Percentiles rank a stretch among this genome's conserved stretches.
These are phyloP conservation scores for Keiferia lycopersicella DNA, from an alignment of 2,888 invertebrate genomes.

Conservation along the genomic window DNA sequence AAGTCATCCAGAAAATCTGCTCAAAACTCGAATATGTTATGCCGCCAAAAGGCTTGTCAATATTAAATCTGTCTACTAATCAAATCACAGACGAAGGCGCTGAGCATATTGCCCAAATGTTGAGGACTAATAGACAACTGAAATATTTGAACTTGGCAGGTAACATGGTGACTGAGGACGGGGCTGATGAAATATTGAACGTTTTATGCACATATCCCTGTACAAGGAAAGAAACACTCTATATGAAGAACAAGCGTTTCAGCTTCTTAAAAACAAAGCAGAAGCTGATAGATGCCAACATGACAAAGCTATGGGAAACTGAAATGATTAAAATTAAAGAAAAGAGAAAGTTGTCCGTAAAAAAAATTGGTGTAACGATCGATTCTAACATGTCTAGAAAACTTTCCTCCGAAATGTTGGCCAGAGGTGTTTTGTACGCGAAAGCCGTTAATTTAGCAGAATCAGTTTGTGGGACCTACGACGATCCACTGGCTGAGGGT, in stretches of 20 bases:
- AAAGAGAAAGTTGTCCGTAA: not conserved
- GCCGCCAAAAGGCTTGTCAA: not conserved
- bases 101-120: not conserved
- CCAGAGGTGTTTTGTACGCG: not conserved
- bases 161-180: constrained; percentile 13
- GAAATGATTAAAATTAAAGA: not conserved
- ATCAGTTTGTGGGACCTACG: not conserved
- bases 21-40: constrained; percentile 34
- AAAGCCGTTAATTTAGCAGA: not conserved
- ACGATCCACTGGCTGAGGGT: not conserved
- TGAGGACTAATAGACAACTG: constrained; percentile 15
- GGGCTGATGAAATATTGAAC: constrained; percentile 9
- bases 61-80: constrained; percentile 15
- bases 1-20: not conserved
- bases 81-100: constrained; percentile 3
- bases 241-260: not conserved
- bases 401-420: not conserved
- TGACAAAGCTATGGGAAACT: not conserved
- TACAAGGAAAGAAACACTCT: not conserved
- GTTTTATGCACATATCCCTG: not conserved
- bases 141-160: constrained; percentile 17
- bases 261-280: not conserved
- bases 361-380: not conserved
- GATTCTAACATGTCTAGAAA: no score
- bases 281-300: not conserved